Evolutionary conservation across 1,140 invertebrate genomes (phyloP).

Genomic region (Protaetia brevitarsis): DNA sequence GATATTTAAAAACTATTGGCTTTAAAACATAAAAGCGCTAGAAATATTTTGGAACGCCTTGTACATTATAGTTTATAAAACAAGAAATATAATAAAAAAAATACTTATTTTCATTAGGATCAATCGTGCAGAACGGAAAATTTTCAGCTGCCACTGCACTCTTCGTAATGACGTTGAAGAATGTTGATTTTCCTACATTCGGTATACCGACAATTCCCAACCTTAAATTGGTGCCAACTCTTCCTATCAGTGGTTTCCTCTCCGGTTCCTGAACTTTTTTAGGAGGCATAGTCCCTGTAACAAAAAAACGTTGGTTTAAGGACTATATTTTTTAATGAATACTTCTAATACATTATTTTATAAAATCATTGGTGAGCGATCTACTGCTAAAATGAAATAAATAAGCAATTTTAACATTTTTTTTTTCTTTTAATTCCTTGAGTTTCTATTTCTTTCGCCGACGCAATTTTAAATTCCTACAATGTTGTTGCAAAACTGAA

Average conservation of each 20-base stretch:
- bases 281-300: constrained; percentile 69
- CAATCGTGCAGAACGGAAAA: constrained; percentile 99
- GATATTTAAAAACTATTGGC: too few species aligned
- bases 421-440: too few species aligned
- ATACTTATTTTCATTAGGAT: constrained; percentile 99
- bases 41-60: too few species aligned
- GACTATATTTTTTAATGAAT: too few species aligned
- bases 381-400: too few species aligned
- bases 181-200: constrained; percentile 97
- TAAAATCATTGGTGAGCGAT: too few species aligned
- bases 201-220: constrained; percentile 94
- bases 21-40: too few species aligned
- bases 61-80: too few species aligned
- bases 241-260: constrained; percentile 88
- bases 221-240: constrained; percentile 96
- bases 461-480: background rate
- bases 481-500: background rate
- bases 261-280: constrained; percentile 90
- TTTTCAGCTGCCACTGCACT: constrained; percentile 96
- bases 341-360: too few species aligned
- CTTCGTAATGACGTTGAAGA: constrained; percentile 98
- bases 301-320: background rate
- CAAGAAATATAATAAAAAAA: too few species aligned
- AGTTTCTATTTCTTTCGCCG: too few species aligned
- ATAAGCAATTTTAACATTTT: too few species aligned